Conservation (phyloP, 2,888 invertebrate species). For the Antheraea assamensis region DNA sequence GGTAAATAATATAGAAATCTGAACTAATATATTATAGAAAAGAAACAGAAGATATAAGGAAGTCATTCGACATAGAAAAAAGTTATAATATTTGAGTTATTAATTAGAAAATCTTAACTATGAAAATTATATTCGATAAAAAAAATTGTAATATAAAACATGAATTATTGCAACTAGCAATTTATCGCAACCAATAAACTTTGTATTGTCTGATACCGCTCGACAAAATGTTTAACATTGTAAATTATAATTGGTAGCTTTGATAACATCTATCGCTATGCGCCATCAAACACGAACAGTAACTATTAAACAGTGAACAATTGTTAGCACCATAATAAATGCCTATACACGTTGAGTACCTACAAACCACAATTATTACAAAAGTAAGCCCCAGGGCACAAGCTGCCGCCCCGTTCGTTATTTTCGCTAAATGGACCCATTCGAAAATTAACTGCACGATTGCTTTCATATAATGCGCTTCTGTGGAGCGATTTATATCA, state of each 20-base stretch:
- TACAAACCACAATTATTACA: constrained; percentile 51
- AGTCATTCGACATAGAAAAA: too few relatives aligned
- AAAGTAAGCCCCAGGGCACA: constrained; percentile 51
- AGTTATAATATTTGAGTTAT: too few relatives aligned
- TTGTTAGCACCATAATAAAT: constrained; percentile 49
- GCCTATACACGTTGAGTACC: constrained; percentile 34
- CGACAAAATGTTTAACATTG: constrained; percentile 30
- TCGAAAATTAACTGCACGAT: constrained; percentile 77
- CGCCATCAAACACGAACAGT: constrained; percentile 53
- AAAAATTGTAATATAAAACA: too few relatives aligned
- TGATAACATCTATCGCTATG: constrained; percentile 47
- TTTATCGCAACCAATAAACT: neutral
- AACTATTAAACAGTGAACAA: constrained; percentile 42
- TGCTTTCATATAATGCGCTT: constrained; percentile 68
- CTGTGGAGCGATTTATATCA: constrained; percentile 56
- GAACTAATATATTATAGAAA: too few relatives aligned
- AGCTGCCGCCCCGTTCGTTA: constrained; percentile 46
- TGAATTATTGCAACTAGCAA: too few relatives aligned
- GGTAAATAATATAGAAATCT: too few relatives aligned
- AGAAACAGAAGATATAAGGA: too few relatives aligned
- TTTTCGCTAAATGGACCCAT: constrained; percentile 74
- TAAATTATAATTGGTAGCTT: constrained; percentile 41
- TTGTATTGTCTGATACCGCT: neutral
- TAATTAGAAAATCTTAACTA: too few relatives aligned
- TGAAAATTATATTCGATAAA: too few relatives aligned